Evolutionary conservation across 2,113 vertebrate genomes (phyloP), one percentile per base, ranked within the genome.

Genomic region (Apodemus sylvaticus): DNA sequence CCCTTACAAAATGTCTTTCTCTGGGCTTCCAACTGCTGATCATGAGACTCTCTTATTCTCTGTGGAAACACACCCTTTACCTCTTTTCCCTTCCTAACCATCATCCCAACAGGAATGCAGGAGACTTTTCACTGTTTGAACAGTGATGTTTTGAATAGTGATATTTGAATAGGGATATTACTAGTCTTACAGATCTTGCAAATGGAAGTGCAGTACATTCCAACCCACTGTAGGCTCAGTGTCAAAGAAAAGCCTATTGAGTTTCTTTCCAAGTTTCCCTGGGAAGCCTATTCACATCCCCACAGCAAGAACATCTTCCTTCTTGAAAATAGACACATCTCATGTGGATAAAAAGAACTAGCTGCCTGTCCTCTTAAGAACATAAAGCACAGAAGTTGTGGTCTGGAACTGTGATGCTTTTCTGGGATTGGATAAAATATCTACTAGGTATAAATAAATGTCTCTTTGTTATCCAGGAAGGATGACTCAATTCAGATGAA

Each of bases 381-480:
- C 17, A 53, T 29, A 70, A 42, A 91, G 86, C 34, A 55, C 8
- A 79, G 48, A 16, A 20, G 19, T 64, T 51, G 11, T 13, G 64
- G 0, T 71, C 58, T 73, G 29, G 11, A 19, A 14, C 34, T 92
- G 42, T 48, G 42, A 87, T 16, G 64, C 1, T 73, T 92, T 89
- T n/a, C 60, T 87, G 83, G 22, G 29, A 17, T 76, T 48, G 48
- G 6, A 24, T 91, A 71, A 91, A 42, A 88, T 3, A 13, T 91
- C 66, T 88, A 2, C 31, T 17, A 48, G 83, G 36, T 88, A 2
- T 22, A 83, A 60, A 79, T 14, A 13, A 53, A 12, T 88, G 83
- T 62, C 29, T 96, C 83, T 92, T 86, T 93, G 51, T 58, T 31
- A 24, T 73, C 31, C 7, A 86, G 87, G n/a, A 87, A 94, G 24